phyloP scores from a whole-genome alignment of 2,888 invertebrate genomes.

The Apodemia duryi region DNA sequence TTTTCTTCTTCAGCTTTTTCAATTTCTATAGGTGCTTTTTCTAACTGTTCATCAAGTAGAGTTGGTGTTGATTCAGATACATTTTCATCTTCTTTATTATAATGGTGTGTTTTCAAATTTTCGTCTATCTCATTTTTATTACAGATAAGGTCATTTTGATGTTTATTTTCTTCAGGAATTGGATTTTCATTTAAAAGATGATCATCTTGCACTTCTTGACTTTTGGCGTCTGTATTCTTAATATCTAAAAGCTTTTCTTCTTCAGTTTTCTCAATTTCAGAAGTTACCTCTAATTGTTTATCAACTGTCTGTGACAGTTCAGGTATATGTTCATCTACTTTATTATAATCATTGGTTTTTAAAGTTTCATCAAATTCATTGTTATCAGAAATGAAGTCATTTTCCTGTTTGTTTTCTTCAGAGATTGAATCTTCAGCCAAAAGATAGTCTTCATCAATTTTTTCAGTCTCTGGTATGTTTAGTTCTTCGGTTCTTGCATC shows the following conservation, averaged over 20 bases:
- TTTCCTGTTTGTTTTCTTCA: constrained; percentile 22
- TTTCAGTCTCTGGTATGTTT: constrained; percentile 25
- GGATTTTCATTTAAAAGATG: constrained; percentile 27
- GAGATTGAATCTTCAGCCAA: constrained; percentile 26
- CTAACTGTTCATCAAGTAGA: neutral
- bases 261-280: constrained; percentile 2
- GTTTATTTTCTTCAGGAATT: constrained; percentile 20
- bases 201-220: constrained; percentile 13
- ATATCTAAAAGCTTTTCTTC: constrained; percentile 12
- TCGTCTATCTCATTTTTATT: constrained; percentile 10
- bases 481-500: constrained; percentile 29
- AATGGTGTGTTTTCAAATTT: neutral
- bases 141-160: constrained; percentile 4
- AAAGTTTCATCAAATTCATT: constrained; percentile 14
- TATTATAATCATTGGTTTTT: constrained; percentile 2
- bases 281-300: neutral
- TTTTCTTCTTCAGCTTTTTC: constrained; percentile 4
- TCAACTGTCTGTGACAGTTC: neutral
- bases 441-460: constrained; percentile 30
- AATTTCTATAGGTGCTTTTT: neutral
- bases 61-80: neutral
- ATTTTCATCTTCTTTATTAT: constrained; percentile 15
- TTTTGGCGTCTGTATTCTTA: neutral
- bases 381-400: neutral
- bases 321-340: constrained; percentile 11